A percentile compares a stretch with the other conserved stretches of the same genome.
These are phyloP conservation scores for Octodon degus DNA, from an alignment of 2,113 vertebrate species.

Conservation along the genomic window DNA sequence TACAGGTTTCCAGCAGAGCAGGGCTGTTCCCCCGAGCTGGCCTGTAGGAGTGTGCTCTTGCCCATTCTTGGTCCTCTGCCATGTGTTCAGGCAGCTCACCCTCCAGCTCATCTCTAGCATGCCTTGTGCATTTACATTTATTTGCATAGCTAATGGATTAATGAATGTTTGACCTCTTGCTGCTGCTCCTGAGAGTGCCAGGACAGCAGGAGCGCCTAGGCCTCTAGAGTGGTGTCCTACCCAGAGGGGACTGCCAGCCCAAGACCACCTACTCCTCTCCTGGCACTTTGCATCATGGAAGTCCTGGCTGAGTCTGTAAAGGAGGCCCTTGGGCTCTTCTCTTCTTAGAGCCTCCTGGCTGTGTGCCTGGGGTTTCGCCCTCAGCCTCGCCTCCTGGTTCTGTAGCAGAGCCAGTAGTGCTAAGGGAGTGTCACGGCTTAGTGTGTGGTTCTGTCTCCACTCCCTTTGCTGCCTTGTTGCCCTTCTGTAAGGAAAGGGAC, in stretches of 20 bases:
- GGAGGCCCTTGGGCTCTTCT: background rate
- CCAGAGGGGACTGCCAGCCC: background rate
- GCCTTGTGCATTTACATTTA: too few species aligned
- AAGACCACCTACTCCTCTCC: background rate
- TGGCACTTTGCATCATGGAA: background rate
- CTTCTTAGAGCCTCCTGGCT: background rate
- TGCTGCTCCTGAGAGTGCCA: background rate
- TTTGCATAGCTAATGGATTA: background rate
- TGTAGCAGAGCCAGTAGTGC: background rate
- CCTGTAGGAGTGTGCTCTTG: background rate
- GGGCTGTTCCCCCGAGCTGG: background rate
- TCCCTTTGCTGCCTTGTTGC: background rate
- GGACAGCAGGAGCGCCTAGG: background rate
- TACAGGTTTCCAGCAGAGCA: background rate
- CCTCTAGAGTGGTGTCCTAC: background rate
- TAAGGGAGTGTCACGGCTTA: background rate
- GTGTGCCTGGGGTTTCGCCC: background rate
- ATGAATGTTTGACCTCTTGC: background rate
- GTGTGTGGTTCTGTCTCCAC: background rate
- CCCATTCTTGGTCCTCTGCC: background rate
- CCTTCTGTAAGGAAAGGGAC: background rate
- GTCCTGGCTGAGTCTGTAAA: background rate
- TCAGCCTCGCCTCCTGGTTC: background rate
- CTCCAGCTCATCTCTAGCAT: background rate
- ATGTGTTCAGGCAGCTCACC: fast-evolving